Conservation (phyloP, 1,140 invertebrate species). For the Glossosoma conforme region DNA sequence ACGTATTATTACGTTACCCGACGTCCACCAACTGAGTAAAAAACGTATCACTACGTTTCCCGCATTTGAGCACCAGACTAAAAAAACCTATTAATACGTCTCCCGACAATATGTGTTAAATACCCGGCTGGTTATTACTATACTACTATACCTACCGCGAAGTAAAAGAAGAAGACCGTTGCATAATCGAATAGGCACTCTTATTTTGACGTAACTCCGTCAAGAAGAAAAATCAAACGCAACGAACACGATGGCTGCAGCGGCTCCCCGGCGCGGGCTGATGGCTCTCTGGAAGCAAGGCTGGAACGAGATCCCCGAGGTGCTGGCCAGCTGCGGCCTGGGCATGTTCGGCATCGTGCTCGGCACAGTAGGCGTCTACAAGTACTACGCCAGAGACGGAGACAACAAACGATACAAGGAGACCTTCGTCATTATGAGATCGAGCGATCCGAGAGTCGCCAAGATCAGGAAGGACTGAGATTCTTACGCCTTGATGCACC, state of each 20-base stretch:
- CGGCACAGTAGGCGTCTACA: constrained; percentile 36
- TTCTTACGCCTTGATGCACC: background rate
- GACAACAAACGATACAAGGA: constrained; percentile 58
- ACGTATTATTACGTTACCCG: no score
- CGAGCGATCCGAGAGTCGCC: constrained; percentile 56
- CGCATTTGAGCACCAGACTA: no score
- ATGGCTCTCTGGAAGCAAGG: constrained; percentile 46
- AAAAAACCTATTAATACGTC: no score
- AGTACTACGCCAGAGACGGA: constrained; percentile 55
- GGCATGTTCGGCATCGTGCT: constrained; percentile 48
- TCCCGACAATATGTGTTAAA: no score
- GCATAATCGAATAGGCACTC: no score
- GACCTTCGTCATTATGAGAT: constrained; percentile 56
- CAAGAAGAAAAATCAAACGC: no score
- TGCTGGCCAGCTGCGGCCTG: constrained; percentile 52
- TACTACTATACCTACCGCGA: no score
- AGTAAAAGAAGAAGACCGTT: no score
- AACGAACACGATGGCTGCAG: constrained; percentile 11
- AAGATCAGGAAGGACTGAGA: constrained; percentile 44
- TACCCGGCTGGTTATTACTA: no score
- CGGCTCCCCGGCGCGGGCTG: constrained; percentile 1
- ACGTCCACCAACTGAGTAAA: no score
- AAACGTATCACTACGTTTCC: no score
- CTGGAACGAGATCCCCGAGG: constrained; percentile 65
- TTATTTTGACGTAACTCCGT: no score